Conservation (phyloP, 2,888 invertebrate species). For the Alcis repandata region DNA sequence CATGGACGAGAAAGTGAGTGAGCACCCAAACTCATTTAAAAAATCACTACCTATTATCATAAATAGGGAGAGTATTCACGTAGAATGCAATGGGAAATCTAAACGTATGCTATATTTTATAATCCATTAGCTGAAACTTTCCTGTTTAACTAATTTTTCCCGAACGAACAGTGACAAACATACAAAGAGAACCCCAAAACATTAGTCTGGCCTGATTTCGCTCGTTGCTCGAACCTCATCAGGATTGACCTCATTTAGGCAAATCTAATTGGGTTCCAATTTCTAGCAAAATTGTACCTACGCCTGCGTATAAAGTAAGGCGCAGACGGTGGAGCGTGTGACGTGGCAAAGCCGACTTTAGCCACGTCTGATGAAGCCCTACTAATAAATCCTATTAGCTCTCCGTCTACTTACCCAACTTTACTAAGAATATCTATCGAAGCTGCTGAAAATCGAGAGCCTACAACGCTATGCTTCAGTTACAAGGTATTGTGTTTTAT, state of each 20-base stretch:
- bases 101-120: too few species aligned
- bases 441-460: neutral
- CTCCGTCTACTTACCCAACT: slow-evolving; percentile 60
- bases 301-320: slow-evolving; percentile 20
- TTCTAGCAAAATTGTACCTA: slow-evolving; percentile 19
- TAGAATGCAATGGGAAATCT: too few species aligned
- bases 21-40: too few species aligned
- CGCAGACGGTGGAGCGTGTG: slow-evolving; percentile 46
- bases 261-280: slow-evolving; percentile 26
- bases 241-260: slow-evolving; percentile 23
- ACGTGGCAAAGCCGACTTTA: slow-evolving; percentile 70
- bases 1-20: too few species aligned
- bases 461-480: too few species aligned
- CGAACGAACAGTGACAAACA: neutral
- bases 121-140: too few species aligned
- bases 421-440: slow-evolving; percentile 27
- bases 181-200: too few species aligned
- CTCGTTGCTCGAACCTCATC: neutral
- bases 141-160: too few species aligned
- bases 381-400: slow-evolving; percentile 77
- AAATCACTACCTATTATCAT: too few species aligned
- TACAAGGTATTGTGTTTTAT: too few species aligned
- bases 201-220: neutral
- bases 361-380: slow-evolving; percentile 80
- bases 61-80: too few species aligned